A percentile compares a stretch with the other conserved stretches of the same genome.
phyloP scores from a whole-genome alignment of 64 coral and sea anemone species.

The Montipora foliosa region DNA sequence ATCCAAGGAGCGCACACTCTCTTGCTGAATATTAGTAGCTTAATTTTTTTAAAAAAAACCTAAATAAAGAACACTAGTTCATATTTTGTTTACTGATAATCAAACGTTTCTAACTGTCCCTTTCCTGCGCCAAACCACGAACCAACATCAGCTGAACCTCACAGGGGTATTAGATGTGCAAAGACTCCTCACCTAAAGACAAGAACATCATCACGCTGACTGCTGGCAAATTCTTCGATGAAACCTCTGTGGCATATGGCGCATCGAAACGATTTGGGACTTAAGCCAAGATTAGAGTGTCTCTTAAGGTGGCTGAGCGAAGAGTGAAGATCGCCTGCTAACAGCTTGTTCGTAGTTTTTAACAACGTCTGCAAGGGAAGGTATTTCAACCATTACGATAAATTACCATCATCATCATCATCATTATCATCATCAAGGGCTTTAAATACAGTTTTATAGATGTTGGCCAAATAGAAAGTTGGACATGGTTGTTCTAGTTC shows the following conservation, averaged over 20 bases:
- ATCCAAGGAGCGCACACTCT: no score
- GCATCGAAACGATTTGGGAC: constrained; percentile 57
- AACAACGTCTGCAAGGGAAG: constrained; percentile 76
- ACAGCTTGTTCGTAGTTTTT: constrained; percentile 90
- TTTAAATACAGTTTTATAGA: no score
- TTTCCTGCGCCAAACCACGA: no score
- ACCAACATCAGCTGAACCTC: no score
- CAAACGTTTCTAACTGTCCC: no score
- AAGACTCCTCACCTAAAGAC: constrained; percentile 57
- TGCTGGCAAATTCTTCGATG: constrained; percentile 37
- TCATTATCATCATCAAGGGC: no score
- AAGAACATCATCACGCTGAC: constrained; percentile 53
- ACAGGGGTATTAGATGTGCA: background rate
- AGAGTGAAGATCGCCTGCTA: constrained; percentile 83
- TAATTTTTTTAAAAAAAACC: no score
- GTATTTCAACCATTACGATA: background rate
- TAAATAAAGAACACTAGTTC: no score
- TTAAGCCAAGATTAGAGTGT: constrained; percentile 48
- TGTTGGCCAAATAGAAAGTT: no score
- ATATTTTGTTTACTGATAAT: no score
- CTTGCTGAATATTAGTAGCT: no score
- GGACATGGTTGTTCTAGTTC: no score
- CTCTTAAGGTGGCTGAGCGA: constrained; percentile 86
- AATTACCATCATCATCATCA: background rate
- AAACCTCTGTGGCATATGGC: constrained; percentile 75